A percentile compares a stretch with the other conserved stretches of the same genome.
phyloP scores from a whole-genome alignment of 2,888 invertebrate genomes.

The Ornithoptera alexandrae region DNA sequence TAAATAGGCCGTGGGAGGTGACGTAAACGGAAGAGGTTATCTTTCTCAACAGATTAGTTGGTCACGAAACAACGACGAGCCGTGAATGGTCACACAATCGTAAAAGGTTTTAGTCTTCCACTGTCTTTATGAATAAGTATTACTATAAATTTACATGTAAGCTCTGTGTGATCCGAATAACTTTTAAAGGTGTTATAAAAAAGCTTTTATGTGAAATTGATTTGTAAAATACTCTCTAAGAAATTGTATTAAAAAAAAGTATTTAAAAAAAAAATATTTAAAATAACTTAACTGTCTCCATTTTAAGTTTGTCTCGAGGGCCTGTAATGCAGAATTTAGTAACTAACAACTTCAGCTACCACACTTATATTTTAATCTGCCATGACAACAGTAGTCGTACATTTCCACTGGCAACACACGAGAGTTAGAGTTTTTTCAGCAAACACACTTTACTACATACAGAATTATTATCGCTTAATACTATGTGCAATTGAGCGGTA shows the following conservation, averaged over 20 bases:
- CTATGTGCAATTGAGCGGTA: no score
- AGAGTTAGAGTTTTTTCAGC: no score
- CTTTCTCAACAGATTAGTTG: constrained; percentile 23
- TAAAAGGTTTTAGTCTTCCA: constrained; percentile 18
- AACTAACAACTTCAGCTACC: no score
- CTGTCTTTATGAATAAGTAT: constrained; percentile 16
- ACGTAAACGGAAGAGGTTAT: constrained; percentile 21
- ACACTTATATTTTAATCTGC: no score
- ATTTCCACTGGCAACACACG: no score
- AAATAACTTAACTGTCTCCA: neutral
- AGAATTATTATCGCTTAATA: no score
- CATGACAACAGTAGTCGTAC: no score
- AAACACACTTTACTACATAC: no score
- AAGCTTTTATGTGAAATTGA: neutral
- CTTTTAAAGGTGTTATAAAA: neutral
- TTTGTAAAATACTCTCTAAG: neutral
- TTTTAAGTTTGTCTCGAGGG: no score
- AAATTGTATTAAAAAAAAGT: neutral
- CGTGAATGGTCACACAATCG: constrained; percentile 17
- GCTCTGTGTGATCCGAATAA: neutral
- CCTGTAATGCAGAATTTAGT: no score
- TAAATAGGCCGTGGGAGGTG: constrained; percentile 21
- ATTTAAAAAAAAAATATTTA: no score
- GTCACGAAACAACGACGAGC: constrained; percentile 25
- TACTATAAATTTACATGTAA: constrained; percentile 5